Percentiles rank a stretch among this genome's conserved stretches.
Conservation (phyloP, 2,113 vertebrate genomes). For the Chamaea fasciata region DNA sequence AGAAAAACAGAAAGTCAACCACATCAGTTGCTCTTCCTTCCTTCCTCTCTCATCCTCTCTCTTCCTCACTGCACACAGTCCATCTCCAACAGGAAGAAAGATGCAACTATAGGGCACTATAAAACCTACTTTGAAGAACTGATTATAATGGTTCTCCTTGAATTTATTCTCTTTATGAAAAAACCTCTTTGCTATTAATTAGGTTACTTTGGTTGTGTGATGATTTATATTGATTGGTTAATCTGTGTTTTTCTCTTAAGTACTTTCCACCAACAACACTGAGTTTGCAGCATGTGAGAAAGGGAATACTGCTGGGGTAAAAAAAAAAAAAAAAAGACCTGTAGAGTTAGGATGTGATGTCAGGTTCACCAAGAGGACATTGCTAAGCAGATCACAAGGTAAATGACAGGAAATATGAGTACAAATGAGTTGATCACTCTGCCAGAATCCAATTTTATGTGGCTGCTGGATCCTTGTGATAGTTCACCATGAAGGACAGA, state of each 20-base stretch:
- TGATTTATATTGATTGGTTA: neutral
- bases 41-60: neutral
- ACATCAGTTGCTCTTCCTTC: neutral
- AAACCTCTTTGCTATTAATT: neutral
- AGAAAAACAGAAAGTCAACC: neutral
- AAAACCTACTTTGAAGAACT: neutral
- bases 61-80: neutral
- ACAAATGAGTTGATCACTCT: constrained; percentile 22
- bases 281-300: neutral
- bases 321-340: neutral
- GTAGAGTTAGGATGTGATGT: neutral
- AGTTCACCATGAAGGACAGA: neutral
- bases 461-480: constrained; percentile 1
- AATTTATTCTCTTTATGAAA: neutral
- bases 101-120: neutral
- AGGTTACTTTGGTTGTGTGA: neutral
- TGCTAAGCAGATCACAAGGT: constrained; percentile 21
- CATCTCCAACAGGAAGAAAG: neutral
- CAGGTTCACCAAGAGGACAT: constrained; percentile 24
- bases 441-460: neutral
- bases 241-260: neutral
- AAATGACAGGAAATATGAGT: neutral
- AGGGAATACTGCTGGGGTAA: neutral
- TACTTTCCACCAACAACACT: neutral
- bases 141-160: neutral